Evolutionary conservation across 2,113 vertebrate species (phyloP).

Genomic region (Macroglossus sobrinus): DNA sequence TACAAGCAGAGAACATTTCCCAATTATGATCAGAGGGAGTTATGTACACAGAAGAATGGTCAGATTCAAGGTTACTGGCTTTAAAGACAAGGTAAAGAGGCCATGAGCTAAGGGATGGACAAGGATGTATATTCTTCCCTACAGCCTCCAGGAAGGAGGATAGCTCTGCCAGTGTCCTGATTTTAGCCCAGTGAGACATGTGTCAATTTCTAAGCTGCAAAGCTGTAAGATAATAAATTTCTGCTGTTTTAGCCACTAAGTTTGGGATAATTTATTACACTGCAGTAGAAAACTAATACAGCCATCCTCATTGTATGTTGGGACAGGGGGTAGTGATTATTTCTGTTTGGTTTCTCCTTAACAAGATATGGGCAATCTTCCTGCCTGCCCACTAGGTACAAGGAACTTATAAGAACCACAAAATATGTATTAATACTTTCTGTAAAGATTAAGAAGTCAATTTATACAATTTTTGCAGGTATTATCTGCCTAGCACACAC

Average conservation of each 20-base stretch:
- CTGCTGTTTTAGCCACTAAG: background rate
- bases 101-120: background rate
- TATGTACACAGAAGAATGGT: background rate
- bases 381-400: background rate
- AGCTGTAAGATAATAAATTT: background rate
- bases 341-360: background rate
- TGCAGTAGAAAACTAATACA: background rate
- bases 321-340: accelerated
- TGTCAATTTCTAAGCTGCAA: background rate
- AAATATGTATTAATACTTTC: background rate
- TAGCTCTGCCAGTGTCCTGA: accelerated
- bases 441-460: background rate
- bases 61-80: background rate
- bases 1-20: background rate
- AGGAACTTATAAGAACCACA: background rate
- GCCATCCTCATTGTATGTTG: background rate
- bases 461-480: background rate
- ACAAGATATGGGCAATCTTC: background rate
- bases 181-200: background rate
- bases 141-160: background rate
- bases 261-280: background rate
- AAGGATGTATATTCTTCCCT: accelerated
- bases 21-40: background rate
- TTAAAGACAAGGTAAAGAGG: background rate
- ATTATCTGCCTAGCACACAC: background rate